Evolutionary conservation across 2,888 invertebrate species (phyloP).

Genomic region (Apamea sordens): DNA sequence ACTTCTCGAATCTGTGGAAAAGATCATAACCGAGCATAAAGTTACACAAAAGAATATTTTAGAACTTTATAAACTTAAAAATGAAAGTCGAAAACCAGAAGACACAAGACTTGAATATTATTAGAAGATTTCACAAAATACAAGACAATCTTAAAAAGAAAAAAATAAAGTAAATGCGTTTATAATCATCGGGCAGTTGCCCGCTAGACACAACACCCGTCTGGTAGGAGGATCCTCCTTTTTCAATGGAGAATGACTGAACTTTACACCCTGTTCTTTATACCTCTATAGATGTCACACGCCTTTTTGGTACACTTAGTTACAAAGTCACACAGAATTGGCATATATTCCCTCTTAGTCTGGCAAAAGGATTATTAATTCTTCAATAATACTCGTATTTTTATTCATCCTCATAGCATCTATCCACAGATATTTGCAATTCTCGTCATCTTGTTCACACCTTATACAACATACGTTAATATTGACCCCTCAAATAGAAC

Average conservation of each 20-base stretch:
- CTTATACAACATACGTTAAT: background rate
- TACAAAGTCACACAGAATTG: no score
- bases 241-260: no score
- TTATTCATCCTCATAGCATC: background rate
- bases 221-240: no score
- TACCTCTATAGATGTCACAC: background rate
- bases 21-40: background rate
- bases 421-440: background rate
- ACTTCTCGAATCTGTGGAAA: background rate
- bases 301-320: no score
- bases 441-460: background rate
- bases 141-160: no score
- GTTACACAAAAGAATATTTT: background rate
- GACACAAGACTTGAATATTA: background rate
- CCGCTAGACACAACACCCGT: no score
- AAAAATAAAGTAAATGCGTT: no score
- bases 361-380: background rate
- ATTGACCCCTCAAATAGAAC: conserved; percentile 19
- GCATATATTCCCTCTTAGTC: no score
- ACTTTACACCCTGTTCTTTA: no score
- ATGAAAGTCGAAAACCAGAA: background rate
- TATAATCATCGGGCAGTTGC: no score
- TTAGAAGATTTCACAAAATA: background rate
- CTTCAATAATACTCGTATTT: background rate
- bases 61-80: background rate